Evolutionary conservation across 2,113 vertebrate genomes (phyloP).

Genomic region (Oncorhynchus nerka): DNA sequence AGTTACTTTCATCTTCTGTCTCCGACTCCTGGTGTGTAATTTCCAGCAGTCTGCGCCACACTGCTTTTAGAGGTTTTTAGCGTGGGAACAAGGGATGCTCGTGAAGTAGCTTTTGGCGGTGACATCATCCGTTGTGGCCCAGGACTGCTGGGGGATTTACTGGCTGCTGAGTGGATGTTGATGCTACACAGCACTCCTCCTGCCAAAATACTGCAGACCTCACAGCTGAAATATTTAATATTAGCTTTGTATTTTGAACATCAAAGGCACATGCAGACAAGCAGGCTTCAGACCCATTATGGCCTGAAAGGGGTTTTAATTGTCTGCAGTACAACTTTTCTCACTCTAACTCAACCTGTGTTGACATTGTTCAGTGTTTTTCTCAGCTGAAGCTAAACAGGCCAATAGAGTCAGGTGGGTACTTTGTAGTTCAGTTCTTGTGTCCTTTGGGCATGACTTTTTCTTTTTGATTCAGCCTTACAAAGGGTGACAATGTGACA

Average conservation of each 20-base stretch:
- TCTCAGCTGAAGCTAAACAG: not conserved
- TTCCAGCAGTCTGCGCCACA: too few species aligned
- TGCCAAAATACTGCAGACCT: slow-evolving; percentile 2
- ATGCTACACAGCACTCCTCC: not conserved
- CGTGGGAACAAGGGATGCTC: not conserved
- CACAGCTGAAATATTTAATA: not conserved
- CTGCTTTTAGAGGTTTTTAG: slow-evolving; percentile 11
- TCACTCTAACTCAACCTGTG: not conserved
- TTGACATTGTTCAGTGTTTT: not conserved
- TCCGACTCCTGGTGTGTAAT: not conserved
- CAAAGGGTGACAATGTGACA: too few species aligned
- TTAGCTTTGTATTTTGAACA: not conserved
- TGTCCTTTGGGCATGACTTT: too few species aligned
- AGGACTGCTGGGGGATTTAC: not conserved
- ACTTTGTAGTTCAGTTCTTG: too few species aligned
- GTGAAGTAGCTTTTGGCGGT: not conserved
- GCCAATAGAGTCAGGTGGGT: too few species aligned
- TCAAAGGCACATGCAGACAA: not conserved
- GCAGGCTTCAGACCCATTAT: not conserved
- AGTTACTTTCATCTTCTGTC: not conserved
- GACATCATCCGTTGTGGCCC: not conserved
- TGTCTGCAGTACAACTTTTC: not conserved
- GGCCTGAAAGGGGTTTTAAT: not conserved
- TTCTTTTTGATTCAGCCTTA: too few species aligned
- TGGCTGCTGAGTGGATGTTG: slow-evolving; percentile 12